Evolutionary conservation across 2,113 vertebrate species (phyloP), one percentile per base, ranked within the genome.

Genomic region (Pardalotus punctatus): DNA sequence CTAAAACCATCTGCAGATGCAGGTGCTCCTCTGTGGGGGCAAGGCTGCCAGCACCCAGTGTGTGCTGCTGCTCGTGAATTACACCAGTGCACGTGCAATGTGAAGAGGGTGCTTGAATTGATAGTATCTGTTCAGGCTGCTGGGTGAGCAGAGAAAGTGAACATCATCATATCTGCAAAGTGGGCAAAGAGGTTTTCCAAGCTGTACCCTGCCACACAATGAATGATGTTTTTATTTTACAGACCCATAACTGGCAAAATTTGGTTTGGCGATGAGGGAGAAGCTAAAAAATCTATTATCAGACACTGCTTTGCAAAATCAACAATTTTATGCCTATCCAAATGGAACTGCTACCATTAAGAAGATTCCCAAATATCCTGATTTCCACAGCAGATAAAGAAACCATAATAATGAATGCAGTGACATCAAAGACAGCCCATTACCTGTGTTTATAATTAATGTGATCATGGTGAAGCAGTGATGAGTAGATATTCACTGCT

Each of bases 1-100:
- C 48, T 19, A 28, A 45, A 89, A 36, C 21, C 60, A 33, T 25
- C 6, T 42, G 42, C 33, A 56, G 38, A 45, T 21, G 38, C 27
- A 78, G 72, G 7, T 78, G 54, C 33, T 81, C 11, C 5, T 56
- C 31, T 25, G 2, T 10, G 23, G 54, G 21, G 45, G 4, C 16
- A 81, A 79, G 38, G 40, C 29, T 50, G 8, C 27, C 5, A 6
- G 40, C 57, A 40, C 12, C 53, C n/a, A 71, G 13, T 2, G 0
- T 11, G 40, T 0, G 0, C 27, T 64, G 19, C 38, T 73, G 17
- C 50, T 58, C 50, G 8, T 23, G 15, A 81, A 27, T 74, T 40
- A 23, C 17, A 33, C 28, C 42, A 14, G 28, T 1, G 15, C 18
- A 58, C 0, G 0, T 16, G 25, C 38, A 24, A 8, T 25, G 11